Evolutionary conservation across 2,888 invertebrate genomes (phyloP), one percentile per base, ranked within the genome.

Genomic region (Sycophila texana): DNA sequence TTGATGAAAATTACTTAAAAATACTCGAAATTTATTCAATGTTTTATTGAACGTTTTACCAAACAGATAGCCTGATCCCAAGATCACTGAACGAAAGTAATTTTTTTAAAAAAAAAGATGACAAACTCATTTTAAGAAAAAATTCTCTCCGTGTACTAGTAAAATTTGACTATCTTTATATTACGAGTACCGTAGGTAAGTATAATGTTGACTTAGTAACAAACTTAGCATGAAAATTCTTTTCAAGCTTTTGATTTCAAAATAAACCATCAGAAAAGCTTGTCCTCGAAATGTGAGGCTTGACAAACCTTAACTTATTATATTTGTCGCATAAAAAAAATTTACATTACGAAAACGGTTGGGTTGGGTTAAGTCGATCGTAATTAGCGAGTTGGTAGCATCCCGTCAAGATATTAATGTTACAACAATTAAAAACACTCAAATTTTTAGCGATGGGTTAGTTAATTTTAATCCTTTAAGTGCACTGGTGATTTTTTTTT

Each of bases 181-280:
- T 70, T 39, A 57, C 49, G 74, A 76, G 81, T 72, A 58, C 20
- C 30, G 84, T 87, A 86, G 87, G 88, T 88, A 87, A 87, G 84
- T 85, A 85, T 83, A 75, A 81, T 80, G 77, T 82, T 84, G 79
- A 83, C 74, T 81, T 81, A 82, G 82, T 80, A 78, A 83, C 79
- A 81, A 39, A 83, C 80, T 83, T 84, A 83, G 84, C 84, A 86
- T 85, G 86, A 83, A 83, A 82, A 82, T 77, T 84, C 80, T 79
- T 70, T 82, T 79, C 82, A 61, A 60, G 66, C 67, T 66, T 81
- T 66, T 53, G 67, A 39, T 39, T 39, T 39, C 81, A 80, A 74
- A 80, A 58, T 73, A 80, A 78, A 75, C 82, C 83, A 84, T 84
- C 83, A 84, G 84, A 86, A 10, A 86, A 84, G 84, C 85, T 86